A percentile compares a stretch with the other conserved stretches of the same genome.
These are phyloP conservation scores for Ceraclea dissimilis DNA, from an alignment of 2,888 invertebrate genomes.

Conservation along the genomic window DNA sequence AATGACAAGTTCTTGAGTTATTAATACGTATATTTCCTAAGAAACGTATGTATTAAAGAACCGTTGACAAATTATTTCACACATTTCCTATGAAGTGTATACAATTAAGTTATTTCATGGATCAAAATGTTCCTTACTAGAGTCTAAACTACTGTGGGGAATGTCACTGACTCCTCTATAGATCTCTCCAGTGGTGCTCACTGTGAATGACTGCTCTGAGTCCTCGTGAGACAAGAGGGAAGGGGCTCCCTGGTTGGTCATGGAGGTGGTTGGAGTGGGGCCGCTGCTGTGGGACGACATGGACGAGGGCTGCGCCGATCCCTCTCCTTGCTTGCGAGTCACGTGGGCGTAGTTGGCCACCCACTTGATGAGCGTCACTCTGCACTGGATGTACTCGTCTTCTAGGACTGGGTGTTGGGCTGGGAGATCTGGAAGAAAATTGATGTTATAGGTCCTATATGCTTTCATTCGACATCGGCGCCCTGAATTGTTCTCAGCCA, in stretches of 20 bases:
- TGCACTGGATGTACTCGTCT: slow-evolving; percentile 61
- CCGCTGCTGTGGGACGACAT: slow-evolving; percentile 39
- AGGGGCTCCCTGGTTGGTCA: slow-evolving; percentile 29
- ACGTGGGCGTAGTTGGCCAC: slow-evolving; percentile 77
- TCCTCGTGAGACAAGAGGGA: slow-evolving; percentile 36
- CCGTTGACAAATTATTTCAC: too few relatives aligned
- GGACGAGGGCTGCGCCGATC: slow-evolving; percentile 38
- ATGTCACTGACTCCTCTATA: slow-evolving; percentile 39
- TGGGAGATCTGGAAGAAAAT: slow-evolving; percentile 54
- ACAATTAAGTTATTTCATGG: too few relatives aligned
- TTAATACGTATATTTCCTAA: too few relatives aligned
- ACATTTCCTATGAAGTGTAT: too few relatives aligned
- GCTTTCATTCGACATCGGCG: too few relatives aligned
- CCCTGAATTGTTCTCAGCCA: too few relatives aligned
- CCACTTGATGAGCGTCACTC: slow-evolving; percentile 86
- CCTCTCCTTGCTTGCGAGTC: slow-evolving; percentile 52
- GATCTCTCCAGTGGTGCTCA: slow-evolving; percentile 44
- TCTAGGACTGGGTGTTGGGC: slow-evolving; percentile 64
- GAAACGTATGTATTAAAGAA: too few relatives aligned
- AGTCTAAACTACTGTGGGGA: slow-evolving; percentile 54
- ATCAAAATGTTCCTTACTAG: too few relatives aligned
- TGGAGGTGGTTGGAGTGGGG: slow-evolving; percentile 40
- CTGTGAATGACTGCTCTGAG: slow-evolving; percentile 42
- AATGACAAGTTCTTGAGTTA: too few relatives aligned
- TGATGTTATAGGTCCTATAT: not conserved